Evolutionary conservation across 1,140 invertebrate genomes (phyloP), one percentile per base, ranked within the genome.

Genomic region (Drosophila biarmipes): DNA sequence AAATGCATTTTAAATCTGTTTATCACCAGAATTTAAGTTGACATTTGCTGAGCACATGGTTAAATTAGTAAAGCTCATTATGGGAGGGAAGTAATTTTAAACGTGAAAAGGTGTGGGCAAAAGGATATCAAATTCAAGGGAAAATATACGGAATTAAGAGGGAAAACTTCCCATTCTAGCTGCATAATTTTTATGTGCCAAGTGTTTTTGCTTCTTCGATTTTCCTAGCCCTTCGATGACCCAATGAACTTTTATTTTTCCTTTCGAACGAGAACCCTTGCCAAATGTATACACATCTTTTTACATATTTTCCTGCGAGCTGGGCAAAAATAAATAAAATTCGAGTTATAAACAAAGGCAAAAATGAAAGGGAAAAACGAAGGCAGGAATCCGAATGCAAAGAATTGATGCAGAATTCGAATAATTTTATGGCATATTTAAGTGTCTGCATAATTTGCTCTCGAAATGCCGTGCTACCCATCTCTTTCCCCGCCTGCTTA

Each of bases 391-490:
- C 55, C 34, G 62, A 69, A 71, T 78, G 64, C 56, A 43, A 76
- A 78, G 64, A 78, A 82, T 87, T 79, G 75, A 67, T 82, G 75
- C 78, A 73, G 75, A 79, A 89, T 75, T 78, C 66, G 56, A 89
- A 87, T 89, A 87, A 87, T 84, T 87, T 82, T 68, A 89, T 89
- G 82, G 75, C 84, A 89, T 82, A 89, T 78, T 87, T 89, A 79
- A 87, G 74, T 78, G 82, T 69, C 78, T 82, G 84, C 78, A 82
- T 82, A 89, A 86, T 78, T 78, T 87, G 81, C 56, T 79, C 61
- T 75, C 53, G 61, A 45, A 45, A 45, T 24, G 59, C 49, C 11
- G n/a, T 52, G 67, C 53, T 31, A 31, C 19, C 54, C 59, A 12
- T 51, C 48, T 34, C 35, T 46, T 12, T 27, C 24, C 2, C 29